Conservation (phyloP, 2,113 vertebrate species). For the Nothocercus nigrocapillus region DNA sequence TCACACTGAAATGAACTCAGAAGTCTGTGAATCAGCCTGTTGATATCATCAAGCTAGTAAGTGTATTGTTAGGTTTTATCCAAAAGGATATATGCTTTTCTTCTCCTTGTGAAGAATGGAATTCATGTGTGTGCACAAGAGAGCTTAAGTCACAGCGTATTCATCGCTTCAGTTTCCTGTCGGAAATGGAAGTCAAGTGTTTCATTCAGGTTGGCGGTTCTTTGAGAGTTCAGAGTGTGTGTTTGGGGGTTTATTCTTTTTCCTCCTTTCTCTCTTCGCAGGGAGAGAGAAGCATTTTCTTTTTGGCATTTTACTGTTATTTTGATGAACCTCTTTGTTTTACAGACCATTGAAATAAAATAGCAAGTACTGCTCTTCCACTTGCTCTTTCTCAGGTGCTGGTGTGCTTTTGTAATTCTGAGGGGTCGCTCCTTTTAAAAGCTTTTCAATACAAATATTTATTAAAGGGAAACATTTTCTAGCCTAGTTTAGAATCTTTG, state of each 20-base stretch:
- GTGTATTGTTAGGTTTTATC: conserved; percentile 41
- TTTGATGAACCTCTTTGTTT: neutral
- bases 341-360: neutral
- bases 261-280: neutral
- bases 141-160: conserved; percentile 18
- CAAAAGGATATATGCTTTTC: conserved; percentile 50
- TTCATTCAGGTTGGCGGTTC: conserved; percentile 22
- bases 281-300: neutral
- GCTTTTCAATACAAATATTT: neutral
- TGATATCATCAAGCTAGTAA: conserved; percentile 53
- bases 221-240: conserved; percentile 1
- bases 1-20: conserved; percentile 53
- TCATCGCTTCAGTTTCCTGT: conserved; percentile 36
- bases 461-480: neutral
- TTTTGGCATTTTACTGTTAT: neutral
- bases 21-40: conserved; percentile 50
- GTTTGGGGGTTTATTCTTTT: neutral
- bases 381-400: neutral
- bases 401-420: neutral
- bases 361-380: neutral
- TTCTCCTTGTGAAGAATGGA: conserved; percentile 47
- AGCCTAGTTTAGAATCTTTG: neutral
- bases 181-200: conserved; percentile 53
- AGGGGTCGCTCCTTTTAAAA: neutral
- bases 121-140: conserved; percentile 19